Conservation (phyloP, 2,797 vertebrate genomes). For the Monodelphis domestica region DNA sequence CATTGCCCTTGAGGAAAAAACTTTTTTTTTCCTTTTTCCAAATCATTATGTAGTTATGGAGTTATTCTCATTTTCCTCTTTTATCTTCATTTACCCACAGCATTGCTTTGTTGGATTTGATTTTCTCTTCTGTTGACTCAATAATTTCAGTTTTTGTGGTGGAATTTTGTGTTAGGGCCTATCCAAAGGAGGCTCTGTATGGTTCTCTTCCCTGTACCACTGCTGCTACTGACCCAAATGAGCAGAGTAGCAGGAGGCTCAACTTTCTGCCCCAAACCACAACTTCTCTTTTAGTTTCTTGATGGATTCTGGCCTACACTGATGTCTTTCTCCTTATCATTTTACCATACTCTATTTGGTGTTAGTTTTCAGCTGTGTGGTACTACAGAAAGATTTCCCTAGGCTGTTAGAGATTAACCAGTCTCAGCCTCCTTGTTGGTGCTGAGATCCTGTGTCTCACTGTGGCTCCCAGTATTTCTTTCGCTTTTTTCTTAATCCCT, state of each 20-base stretch:
- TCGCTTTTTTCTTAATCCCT: no score
- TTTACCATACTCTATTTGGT: background rate
- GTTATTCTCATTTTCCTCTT: no score
- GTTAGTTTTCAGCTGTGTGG: background rate
- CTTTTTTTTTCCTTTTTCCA: no score
- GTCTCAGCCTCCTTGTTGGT: background rate
- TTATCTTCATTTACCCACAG: no score
- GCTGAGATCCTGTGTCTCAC: background rate
- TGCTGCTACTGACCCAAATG: background rate
- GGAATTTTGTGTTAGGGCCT: no score
- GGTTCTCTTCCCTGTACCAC: no score
- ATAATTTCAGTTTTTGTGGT: no score
- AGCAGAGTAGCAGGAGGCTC: background rate
- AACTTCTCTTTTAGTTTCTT: background rate
- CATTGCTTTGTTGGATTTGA: no score
- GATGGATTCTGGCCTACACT: background rate
- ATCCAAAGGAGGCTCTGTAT: no score
- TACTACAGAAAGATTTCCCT: background rate
- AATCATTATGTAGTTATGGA: no score
- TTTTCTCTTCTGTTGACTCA: no score
- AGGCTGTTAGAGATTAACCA: background rate
- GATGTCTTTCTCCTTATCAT: background rate
- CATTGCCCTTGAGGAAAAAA: no score
- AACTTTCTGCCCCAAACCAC: background rate
- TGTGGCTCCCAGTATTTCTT: background rate